phyloP scores from a whole-genome alignment of 2,888 invertebrate species.

The Leptinotarsa tumamoca region DNA sequence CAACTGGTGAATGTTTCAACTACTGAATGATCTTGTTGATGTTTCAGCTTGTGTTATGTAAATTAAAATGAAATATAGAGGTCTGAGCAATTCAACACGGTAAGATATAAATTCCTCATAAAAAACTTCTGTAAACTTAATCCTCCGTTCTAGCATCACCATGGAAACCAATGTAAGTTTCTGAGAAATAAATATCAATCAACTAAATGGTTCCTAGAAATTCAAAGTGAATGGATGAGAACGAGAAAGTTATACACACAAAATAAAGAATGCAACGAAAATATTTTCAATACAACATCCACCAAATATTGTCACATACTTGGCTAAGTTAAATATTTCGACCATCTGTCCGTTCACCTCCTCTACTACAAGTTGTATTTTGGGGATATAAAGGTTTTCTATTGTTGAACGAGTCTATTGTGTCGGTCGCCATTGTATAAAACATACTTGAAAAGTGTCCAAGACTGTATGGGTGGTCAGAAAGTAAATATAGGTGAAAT shows the following conservation, averaged over 20 bases:
- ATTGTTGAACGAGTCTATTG: conserved; percentile 32
- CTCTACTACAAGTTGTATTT: conserved; percentile 26
- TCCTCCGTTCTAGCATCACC: too few species aligned
- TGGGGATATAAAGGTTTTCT: conserved; percentile 29
- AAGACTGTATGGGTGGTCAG: conserved; percentile 35
- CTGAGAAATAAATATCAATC: background rate
- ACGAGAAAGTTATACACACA: background rate
- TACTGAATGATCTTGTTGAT: too few species aligned
- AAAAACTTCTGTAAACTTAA: too few species aligned
- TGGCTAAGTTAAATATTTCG: conserved; percentile 20
- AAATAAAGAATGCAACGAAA: background rate
- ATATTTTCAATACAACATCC: conserved; percentile 14
- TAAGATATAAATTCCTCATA: too few species aligned
- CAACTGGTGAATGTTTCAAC: too few species aligned
- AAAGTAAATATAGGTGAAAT: conserved; percentile 33
- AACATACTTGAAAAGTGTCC: conserved; percentile 35
- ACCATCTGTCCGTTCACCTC: conserved; percentile 26
- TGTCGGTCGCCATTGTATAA: conserved; percentile 28
- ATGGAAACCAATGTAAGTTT: background rate
- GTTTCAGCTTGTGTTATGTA: too few species aligned
- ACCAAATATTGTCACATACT: conserved; percentile 27
- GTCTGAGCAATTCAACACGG: too few species aligned
- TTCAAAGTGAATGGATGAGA: background rate
- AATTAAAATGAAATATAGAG: too few species aligned
- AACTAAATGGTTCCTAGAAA: background rate